Evolutionary conservation across 1,140 invertebrate genomes (phyloP).

Genomic region (Ganaspis sp.): DNA sequence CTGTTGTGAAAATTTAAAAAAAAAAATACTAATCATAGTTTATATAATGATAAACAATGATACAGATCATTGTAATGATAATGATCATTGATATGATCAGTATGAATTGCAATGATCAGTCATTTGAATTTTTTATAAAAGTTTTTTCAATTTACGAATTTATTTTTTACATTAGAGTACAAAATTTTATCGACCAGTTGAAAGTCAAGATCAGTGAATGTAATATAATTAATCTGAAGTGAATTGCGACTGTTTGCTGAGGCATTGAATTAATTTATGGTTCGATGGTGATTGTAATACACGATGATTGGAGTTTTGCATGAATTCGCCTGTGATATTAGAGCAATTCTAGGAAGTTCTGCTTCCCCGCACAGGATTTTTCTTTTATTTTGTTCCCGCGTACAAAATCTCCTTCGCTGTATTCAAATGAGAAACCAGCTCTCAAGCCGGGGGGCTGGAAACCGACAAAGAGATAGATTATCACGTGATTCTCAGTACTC

Average conservation of each 20-base stretch:
- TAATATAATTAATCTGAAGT: background rate
- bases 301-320: slow-evolving; percentile 18
- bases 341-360: slow-evolving; percentile 12
- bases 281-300: slow-evolving; percentile 22
- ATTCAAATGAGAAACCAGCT: slow-evolving; percentile 13
- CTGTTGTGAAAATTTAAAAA: too few species aligned
- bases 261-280: slow-evolving; percentile 20
- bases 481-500: slow-evolving; percentile 7
- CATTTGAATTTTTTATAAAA: too few species aligned
- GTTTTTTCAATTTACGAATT: too few species aligned
- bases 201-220: background rate
- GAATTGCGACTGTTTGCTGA: background rate
- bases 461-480: slow-evolving; percentile 27
- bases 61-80: too few species aligned
- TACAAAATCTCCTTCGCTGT: background rate
- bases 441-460: background rate
- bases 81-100: too few species aligned
- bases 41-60: too few species aligned
- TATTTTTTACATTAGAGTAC: too few species aligned
- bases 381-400: slow-evolving; percentile 19
- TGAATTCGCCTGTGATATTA: slow-evolving; percentile 12
- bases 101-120: too few species aligned
- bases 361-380: slow-evolving; percentile 4
- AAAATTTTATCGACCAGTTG: too few species aligned
- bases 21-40: too few species aligned